A percentile compares a stretch with the other conserved stretches of the same genome.
phyloP scores from a whole-genome alignment of 2,797 vertebrate genomes.

The Gymnoscopelus microlampas region DNA sequence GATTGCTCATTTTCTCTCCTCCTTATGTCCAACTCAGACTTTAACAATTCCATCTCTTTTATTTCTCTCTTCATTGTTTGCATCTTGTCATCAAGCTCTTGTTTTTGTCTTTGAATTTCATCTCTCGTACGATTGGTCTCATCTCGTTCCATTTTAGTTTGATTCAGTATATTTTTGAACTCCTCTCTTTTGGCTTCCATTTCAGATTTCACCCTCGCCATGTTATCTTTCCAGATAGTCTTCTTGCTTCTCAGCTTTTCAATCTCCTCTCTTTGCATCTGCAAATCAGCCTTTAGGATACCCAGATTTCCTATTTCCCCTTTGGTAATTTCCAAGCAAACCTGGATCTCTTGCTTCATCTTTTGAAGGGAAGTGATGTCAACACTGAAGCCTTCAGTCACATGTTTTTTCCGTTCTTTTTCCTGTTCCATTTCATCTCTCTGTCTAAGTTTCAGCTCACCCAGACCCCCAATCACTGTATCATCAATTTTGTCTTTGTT shows the following conservation, averaged over 20 bases:
- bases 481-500: not conserved
- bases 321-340: slow-evolving; percentile 19
- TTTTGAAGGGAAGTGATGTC: slow-evolving; percentile 30
- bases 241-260: slow-evolving; percentile 32
- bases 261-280: slow-evolving; percentile 36
- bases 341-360: slow-evolving; percentile 9
- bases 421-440: too few relatives aligned
- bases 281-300: slow-evolving; percentile 2
- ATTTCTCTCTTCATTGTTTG: slow-evolving; percentile 20
- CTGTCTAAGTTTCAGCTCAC: not conserved
- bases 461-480: not conserved
- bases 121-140: slow-evolving; percentile 43
- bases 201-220: slow-evolving; percentile 39
- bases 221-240: slow-evolving; percentile 18
- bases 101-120: slow-evolving; percentile 30
- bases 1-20: slow-evolving; percentile 25
- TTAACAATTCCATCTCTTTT: not conserved
- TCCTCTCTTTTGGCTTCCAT: slow-evolving; percentile 42
- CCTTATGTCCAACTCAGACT: not conserved
- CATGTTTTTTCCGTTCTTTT: not conserved
- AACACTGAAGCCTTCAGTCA: not conserved
- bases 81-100: slow-evolving; percentile 11
- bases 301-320: slow-evolving; percentile 15
- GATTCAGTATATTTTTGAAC: slow-evolving; percentile 36
- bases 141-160: slow-evolving; percentile 40